phyloP scores from a whole-genome alignment of 2,888 invertebrate species.

The Agrenia bidenticulata region DNA sequence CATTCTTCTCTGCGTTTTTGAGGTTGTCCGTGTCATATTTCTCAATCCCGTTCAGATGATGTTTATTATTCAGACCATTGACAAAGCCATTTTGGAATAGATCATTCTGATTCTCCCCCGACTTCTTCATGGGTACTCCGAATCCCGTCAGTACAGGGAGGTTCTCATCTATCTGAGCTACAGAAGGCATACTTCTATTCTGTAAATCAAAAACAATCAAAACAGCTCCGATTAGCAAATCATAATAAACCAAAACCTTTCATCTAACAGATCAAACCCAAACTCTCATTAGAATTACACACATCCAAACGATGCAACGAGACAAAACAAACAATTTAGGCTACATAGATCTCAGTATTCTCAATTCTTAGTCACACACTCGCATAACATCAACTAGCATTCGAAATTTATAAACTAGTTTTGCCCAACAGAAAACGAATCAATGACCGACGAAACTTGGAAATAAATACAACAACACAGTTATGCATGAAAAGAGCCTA shows the following conservation, averaged over 20 bases:
- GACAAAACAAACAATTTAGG: background rate
- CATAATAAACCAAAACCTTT: background rate
- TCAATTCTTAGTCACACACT: background rate
- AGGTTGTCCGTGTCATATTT: slow-evolving; percentile 27
- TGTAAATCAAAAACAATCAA: slow-evolving; percentile 13
- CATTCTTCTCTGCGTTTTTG: slow-evolving; percentile 41
- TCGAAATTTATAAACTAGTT: background rate
- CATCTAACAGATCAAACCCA: background rate
- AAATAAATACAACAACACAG: background rate
- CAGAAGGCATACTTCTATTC: slow-evolving; percentile 46
- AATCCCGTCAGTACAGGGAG: slow-evolving; percentile 50
- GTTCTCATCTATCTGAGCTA: slow-evolving; percentile 49
- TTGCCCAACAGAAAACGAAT: background rate
- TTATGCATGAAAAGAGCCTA: background rate
- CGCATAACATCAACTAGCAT: no score
- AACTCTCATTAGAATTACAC: background rate
- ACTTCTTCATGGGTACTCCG: slow-evolving; percentile 42
- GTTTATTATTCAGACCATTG: slow-evolving; percentile 40
- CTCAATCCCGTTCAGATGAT: slow-evolving; percentile 38
- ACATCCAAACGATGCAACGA: background rate
- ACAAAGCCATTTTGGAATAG: slow-evolving; percentile 48
- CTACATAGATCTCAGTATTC: background rate
- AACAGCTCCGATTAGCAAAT: background rate
- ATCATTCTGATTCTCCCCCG: slow-evolving; percentile 43
- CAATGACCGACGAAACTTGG: background rate